phyloP scores from a whole-genome alignment of 2,888 invertebrate genomes.

The Andrena fulva region DNA sequence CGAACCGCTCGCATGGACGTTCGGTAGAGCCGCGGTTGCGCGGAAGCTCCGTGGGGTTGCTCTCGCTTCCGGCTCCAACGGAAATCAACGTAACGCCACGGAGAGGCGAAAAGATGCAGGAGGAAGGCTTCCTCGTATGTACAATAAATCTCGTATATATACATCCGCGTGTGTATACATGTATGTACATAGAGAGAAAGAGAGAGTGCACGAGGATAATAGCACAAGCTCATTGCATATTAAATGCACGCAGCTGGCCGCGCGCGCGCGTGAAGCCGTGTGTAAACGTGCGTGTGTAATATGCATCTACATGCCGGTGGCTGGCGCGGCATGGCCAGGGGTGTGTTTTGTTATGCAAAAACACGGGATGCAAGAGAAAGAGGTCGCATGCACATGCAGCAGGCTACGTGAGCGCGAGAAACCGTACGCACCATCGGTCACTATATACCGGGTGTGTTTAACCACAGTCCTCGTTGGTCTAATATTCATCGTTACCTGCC shows the following conservation, averaged over 20 bases:
- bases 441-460: conserved; percentile 54
- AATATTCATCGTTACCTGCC: conserved; percentile 56
- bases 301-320: conserved; percentile 26
- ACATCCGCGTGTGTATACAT: conserved; percentile 1
- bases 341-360: conserved; percentile 41
- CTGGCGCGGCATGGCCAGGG: conserved; percentile 22
- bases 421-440: conserved; percentile 70
- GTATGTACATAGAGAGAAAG: conserved; percentile 22
- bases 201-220: conserved; percentile 53
- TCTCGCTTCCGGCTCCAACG: not conserved
- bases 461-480: conserved; percentile 57
- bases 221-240: conserved; percentile 65
- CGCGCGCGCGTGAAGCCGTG: conserved; percentile 41
- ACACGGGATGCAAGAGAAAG: conserved; percentile 61
- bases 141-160: not conserved
- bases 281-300: conserved; percentile 31
- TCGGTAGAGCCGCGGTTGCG: not conserved
- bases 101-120: not conserved
- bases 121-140: not conserved
- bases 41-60: not conserved
- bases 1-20: not conserved
- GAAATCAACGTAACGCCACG: not conserved
- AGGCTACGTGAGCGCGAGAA: conserved; percentile 61
- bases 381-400: conserved; percentile 71
- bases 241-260: conserved; percentile 36